A percentile compares a stretch with the other conserved stretches of the same genome.
These are phyloP conservation scores for Uria aalge DNA, from an alignment of 2,113 vertebrate genomes.

Conservation along the genomic window DNA sequence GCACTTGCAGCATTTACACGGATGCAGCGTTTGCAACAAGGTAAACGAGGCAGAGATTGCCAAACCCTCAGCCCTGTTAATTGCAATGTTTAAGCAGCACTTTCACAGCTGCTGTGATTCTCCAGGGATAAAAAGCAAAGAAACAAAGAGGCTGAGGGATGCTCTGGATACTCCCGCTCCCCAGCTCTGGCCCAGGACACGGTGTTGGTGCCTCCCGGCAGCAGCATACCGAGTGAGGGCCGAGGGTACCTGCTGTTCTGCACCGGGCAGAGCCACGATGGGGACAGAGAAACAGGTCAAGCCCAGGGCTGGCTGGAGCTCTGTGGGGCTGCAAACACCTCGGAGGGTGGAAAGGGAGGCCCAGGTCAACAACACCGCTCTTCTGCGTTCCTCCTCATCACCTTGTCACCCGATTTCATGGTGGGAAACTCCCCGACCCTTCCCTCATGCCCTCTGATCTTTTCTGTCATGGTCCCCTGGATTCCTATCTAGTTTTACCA, in stretches of 20 bases:
- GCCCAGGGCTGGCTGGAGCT: not conserved
- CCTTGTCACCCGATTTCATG: not conserved
- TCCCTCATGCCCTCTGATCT: not conserved
- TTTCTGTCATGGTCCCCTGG: not conserved
- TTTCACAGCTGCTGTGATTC: not conserved
- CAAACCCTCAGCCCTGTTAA: not conserved
- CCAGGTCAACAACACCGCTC: not conserved
- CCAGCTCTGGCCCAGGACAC: not conserved
- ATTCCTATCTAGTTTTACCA: not conserved
- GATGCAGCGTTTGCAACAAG: not conserved
- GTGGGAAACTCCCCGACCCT: not conserved
- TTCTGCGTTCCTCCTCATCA: not conserved
- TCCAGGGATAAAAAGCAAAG: not conserved
- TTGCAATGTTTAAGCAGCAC: not conserved
- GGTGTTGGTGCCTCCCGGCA: not conserved
- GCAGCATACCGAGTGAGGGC: fast-evolving
- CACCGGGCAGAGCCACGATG: not conserved
- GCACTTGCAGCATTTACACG: not conserved
- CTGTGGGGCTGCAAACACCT: not conserved
- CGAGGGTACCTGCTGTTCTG: not conserved
- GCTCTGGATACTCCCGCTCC: not conserved
- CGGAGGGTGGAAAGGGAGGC: not conserved
- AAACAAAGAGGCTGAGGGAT: not conserved
- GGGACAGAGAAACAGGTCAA: not conserved
- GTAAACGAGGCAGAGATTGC: not conserved